Conservation (phyloP, 2,797 vertebrate species). For the Novumbra hubbsi region DNA sequence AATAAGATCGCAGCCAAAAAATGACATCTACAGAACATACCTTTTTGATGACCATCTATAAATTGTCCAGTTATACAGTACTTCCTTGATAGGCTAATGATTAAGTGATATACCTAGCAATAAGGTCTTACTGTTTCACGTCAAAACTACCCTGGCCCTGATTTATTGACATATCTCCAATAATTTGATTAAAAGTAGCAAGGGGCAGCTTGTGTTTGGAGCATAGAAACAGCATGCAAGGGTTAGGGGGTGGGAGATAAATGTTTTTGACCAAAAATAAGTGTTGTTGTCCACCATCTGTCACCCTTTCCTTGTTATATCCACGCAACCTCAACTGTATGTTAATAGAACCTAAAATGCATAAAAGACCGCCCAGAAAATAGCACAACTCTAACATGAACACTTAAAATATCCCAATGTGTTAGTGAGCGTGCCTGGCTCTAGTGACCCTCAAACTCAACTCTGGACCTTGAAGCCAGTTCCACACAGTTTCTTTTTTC, state of each 20-base stretch:
- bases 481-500: too few species aligned
- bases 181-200: neutral
- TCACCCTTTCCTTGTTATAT: conserved; percentile 25
- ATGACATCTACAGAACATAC: neutral
- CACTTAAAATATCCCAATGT: neutral
- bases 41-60: neutral
- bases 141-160: neutral
- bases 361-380: neutral
- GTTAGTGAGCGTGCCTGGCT: neutral
- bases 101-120: too few species aligned
- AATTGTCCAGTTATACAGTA: conserved; percentile 5
- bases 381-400: neutral
- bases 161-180: neutral
- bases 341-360: neutral
- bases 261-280: conserved; percentile 31
- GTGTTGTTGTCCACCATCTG: conserved; percentile 46
- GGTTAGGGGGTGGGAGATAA: neutral
- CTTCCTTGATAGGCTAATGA: neutral
- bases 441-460: neutral
- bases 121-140: too few species aligned
- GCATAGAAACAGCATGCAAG: conserved; percentile 13
- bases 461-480: too few species aligned
- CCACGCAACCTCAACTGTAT: neutral
- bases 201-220: neutral
- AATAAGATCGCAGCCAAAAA: neutral